These are phyloP conservation scores for Cataglyphis albicans DNA, from an alignment of 2,888 invertebrate genomes.

Conservation along the genomic window DNA sequence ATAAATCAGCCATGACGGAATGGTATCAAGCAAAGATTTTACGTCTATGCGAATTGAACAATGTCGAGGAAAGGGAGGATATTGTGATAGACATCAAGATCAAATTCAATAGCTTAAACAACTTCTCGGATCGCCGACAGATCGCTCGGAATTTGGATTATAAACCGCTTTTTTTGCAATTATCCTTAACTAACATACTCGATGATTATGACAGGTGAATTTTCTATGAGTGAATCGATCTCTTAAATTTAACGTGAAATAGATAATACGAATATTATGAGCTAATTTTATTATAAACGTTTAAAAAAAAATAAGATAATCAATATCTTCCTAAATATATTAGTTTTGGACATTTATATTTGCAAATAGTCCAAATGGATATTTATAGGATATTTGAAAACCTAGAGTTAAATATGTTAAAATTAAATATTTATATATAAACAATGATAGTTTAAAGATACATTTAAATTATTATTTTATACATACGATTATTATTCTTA, in stretches of 20 bases:
- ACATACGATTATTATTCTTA: background rate
- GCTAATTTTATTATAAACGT: background rate
- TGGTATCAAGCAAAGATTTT: constrained; percentile 78
- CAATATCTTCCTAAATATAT: background rate
- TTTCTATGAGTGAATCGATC: background rate
- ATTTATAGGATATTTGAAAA: background rate
- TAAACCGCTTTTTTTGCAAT: constrained; percentile 73
- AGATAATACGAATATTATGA: background rate
- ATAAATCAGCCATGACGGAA: constrained; percentile 66
- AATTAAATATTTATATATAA: constrained; percentile 3
- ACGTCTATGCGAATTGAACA: constrained; percentile 72
- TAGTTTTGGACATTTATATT: background rate
- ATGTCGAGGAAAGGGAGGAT: constrained; percentile 73
- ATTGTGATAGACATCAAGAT: constrained; percentile 79
- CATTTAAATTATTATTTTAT: background rate
- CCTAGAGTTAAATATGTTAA: background rate
- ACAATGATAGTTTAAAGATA: background rate
- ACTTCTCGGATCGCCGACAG: constrained; percentile 72
- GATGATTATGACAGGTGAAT: constrained; percentile 64
- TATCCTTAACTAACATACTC: constrained; percentile 82
- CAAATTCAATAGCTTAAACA: constrained; percentile 73
- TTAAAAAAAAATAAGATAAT: background rate
- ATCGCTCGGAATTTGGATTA: constrained; percentile 75
- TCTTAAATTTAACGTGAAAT: background rate
- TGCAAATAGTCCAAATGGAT: background rate